Conservation (phyloP, 2,888 invertebrate genomes). For the Plemyria rubiginata region DNA sequence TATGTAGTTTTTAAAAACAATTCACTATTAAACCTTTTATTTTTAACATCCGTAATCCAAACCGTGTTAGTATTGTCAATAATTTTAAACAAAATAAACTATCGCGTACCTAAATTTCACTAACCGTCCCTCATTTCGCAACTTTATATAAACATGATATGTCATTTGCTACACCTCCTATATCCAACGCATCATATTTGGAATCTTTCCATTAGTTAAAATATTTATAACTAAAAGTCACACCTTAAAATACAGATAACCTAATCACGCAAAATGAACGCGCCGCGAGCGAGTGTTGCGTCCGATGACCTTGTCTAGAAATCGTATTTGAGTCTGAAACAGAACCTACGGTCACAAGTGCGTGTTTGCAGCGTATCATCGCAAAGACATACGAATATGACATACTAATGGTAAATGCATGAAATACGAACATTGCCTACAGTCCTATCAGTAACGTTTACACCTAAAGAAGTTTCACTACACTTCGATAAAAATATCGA, state of each 20-base stretch:
- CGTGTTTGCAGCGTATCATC: conserved; percentile 39
- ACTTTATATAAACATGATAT: conserved; percentile 72
- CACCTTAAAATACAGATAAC: conserved; percentile 73
- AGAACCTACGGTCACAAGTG: conserved; percentile 34
- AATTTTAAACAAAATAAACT: conserved; percentile 65
- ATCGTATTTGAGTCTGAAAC: conserved; percentile 30
- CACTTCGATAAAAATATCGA: conserved; percentile 68
- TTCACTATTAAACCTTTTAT: conserved; percentile 80
- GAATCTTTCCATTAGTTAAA: conserved; percentile 81
- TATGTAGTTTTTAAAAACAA: conserved; percentile 76
- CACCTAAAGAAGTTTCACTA: conserved; percentile 67
- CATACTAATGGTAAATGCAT: conserved; percentile 62
- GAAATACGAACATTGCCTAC: conserved; percentile 40
- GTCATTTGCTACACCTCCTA: conserved; percentile 78
- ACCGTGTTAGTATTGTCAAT: conserved; percentile 76
- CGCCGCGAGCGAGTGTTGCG: conserved; percentile 29
- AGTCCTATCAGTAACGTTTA: conserved; percentile 73
- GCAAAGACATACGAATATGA: conserved; percentile 53
- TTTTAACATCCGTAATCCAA: conserved; percentile 74
- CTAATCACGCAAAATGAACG: conserved; percentile 64
- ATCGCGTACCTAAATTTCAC: conserved; percentile 64
- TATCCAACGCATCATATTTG: conserved; percentile 69
- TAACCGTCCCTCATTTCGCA: conserved; percentile 66
- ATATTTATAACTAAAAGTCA: conserved; percentile 77
- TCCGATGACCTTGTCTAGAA: conserved; percentile 26